These are phyloP conservation scores for Myotis davidii DNA, from an alignment of 2,113 vertebrate species.

Conservation along the genomic window DNA sequence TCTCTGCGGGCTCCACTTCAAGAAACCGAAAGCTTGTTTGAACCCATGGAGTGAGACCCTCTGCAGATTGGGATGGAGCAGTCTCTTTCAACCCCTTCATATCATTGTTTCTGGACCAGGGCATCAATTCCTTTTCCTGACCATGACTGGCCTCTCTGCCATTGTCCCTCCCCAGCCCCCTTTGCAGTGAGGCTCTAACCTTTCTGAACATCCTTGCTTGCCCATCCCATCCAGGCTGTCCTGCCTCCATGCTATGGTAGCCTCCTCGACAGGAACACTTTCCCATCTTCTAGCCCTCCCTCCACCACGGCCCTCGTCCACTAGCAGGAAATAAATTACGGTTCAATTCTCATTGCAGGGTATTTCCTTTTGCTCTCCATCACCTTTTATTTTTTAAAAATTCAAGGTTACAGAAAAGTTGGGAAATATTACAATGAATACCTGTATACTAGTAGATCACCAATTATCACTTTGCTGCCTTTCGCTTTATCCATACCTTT, in stretches of 20 bases:
- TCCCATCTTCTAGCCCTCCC: background rate
- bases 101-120: background rate
- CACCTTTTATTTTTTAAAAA: background rate
- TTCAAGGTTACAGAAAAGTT: background rate
- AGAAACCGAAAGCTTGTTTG: conserved; percentile 19
- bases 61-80: background rate
- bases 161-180: background rate
- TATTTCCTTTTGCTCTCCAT: background rate
- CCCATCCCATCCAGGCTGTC: background rate
- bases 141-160: background rate
- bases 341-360: background rate
- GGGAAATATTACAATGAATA: background rate
- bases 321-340: background rate
- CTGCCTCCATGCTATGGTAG: fast-evolving
- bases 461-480: background rate
- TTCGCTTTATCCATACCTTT: background rate
- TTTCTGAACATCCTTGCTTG: background rate
- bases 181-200: background rate
- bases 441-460: too few relatives aligned
- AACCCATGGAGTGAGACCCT: background rate
- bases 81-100: background rate
- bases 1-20: background rate
- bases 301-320: background rate
- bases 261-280: too few relatives aligned
- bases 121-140: background rate